Base-by-base conservation (phyloP, 2,113 vertebrate species). In the Hippopotamus amphibius region DNA sequence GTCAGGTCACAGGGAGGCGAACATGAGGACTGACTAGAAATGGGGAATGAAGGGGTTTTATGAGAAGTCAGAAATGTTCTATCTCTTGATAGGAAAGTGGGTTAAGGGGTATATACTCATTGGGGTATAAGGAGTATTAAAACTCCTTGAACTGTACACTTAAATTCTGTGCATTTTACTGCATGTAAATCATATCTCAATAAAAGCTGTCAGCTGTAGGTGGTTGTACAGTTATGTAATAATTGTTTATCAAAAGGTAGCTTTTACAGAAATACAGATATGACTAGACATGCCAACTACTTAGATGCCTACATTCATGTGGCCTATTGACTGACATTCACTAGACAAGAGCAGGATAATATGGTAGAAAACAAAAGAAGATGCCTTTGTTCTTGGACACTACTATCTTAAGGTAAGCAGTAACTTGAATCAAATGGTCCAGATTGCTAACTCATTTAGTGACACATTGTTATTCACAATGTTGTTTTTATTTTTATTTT, bases 241-340 rank as follows among this genome's bases (percentile, higher is more conserved):
- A 41, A 74, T 43, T 16, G 6, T 50, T 95, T 93, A 65, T 79
- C 55, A 50, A 91, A 46, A 59, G 37, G 33, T 81, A 76, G 10
- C 26, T 79, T 79, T 96, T 87, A 66, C 82, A 77, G 59, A 79
- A 95, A 88, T 61, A 28, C 4, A 83, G 53, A 28, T 95, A n/a
- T 17, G 55, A 77, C 28, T 48, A 79, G n/a, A 41, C 48, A 80
- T 59, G 61, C 19, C 46, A 59, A n/a, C 71, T 90, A 57, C 65
- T 80, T 76, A 71, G 53, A 63, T 80, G 33, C 3, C 48, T 72
- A 74, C 59, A 65, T 89, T 77, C 26, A 22, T 19, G 46, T 43
- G 59, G 48, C 41, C 37, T 76, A 74, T 24, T 82, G 76, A 57
- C 71, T 79, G 61, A 74, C 8, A 26, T 55, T 11, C 57, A 63